Evolutionary conservation across 2,113 vertebrate species (phyloP).

Genomic region (Etheostoma spectabile): DNA sequence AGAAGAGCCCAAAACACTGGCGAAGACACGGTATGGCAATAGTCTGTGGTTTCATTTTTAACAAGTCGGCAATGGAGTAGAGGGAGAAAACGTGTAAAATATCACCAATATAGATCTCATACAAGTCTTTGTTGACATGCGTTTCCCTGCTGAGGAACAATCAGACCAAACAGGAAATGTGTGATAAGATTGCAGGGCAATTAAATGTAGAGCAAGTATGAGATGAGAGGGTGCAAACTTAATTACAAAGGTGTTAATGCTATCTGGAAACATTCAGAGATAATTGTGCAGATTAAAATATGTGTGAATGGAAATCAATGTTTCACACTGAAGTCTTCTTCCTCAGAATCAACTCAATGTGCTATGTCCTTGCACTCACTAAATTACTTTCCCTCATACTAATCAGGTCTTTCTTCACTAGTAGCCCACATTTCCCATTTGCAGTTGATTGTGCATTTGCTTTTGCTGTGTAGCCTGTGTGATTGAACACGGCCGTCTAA

Average conservation of each 20-base stretch:
- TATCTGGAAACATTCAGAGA: conserved; percentile 48
- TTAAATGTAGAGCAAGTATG: conserved; percentile 24
- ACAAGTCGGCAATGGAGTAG: not conserved
- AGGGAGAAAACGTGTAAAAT: not conserved
- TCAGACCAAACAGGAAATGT: conserved; percentile 38
- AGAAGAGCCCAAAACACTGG: not conserved
- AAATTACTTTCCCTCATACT: conserved; percentile 51
- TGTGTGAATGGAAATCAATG: conserved; percentile 64
- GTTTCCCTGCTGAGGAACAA: not conserved
- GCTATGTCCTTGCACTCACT: conserved; percentile 1
- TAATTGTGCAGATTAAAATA: conserved; percentile 69
- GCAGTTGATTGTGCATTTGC: conserved; percentile 5
- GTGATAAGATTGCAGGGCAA: conserved; percentile 34
- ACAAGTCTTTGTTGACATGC: not conserved
- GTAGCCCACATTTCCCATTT: not conserved
- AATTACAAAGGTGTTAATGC: conserved; percentile 68
- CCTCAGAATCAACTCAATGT: conserved; percentile 53
- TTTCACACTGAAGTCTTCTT: conserved; percentile 53
- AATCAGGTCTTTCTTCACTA: conserved; percentile 12
- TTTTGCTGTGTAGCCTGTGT: not conserved
- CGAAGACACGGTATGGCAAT: not conserved
- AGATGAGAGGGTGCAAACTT: conserved; percentile 69
- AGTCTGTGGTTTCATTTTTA: not conserved
- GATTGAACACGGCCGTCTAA: not conserved
- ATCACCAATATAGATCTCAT: too few species aligned